phyloP scores from a whole-genome alignment of 2,113 vertebrate genomes.

The Xenopus borealis region DNA sequence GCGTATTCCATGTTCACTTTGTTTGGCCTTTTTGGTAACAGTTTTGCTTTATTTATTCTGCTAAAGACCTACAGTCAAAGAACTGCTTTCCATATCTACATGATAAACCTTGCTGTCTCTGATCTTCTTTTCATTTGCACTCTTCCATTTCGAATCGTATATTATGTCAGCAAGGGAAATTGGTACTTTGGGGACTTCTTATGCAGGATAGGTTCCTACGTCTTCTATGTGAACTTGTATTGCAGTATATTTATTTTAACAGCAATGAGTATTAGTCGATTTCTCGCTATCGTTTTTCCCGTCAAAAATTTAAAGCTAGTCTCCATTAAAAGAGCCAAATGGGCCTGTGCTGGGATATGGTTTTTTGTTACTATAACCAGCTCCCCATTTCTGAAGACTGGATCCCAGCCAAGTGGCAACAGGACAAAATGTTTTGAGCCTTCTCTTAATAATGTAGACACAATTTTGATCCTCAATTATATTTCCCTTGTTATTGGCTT shows the following conservation, averaged over 20 bases:
- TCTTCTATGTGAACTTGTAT: constrained; percentile 93
- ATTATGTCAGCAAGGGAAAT: constrained; percentile 80
- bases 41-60: constrained; percentile 79
- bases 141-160: constrained; percentile 82
- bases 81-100: constrained; percentile 86
- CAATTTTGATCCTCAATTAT: constrained; percentile 72
- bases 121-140: constrained; percentile 89
- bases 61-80: constrained; percentile 72
- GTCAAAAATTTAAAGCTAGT: constrained; percentile 79
- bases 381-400: constrained; percentile 75
- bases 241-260: constrained; percentile 96
- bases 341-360: constrained; percentile 77
- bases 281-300: constrained; percentile 89
- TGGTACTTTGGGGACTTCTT: constrained; percentile 85
- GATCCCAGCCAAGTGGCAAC: constrained; percentile 65
- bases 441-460: constrained; percentile 52
- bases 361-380: constrained; percentile 77
- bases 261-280: constrained; percentile 92
- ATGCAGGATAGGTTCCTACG: constrained; percentile 83
- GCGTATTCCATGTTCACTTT: constrained; percentile 84
- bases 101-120: constrained; percentile 87
- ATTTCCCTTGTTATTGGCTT: constrained; percentile 82
- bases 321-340: constrained; percentile 71
- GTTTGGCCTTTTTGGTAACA: constrained; percentile 80
- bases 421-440: constrained; percentile 93